These are phyloP conservation scores for Drosophila kuntzei DNA, from an alignment of 2,888 invertebrate genomes.

Conservation along the genomic window DNA sequence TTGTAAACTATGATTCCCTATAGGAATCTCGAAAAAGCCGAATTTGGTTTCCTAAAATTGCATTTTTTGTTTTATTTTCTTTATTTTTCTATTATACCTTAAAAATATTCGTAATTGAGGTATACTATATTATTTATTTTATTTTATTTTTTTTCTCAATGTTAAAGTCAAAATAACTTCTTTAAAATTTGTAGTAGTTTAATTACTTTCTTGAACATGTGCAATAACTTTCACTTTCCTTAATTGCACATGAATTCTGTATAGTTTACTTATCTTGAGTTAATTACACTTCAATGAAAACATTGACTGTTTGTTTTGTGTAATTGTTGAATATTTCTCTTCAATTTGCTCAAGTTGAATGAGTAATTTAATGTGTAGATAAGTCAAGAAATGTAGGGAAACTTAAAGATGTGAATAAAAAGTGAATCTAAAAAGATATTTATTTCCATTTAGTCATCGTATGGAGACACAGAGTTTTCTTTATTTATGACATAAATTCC, in stretches of 20 bases:
- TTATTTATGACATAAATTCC: slow-evolving; percentile 63
- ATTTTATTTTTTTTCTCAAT: too few relatives aligned
- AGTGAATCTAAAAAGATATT: slow-evolving; percentile 2
- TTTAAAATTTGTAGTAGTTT: background rate
- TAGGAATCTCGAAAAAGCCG: too few relatives aligned
- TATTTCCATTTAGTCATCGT: slow-evolving; percentile 6
- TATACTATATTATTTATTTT: background rate
- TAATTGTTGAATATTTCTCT: background rate
- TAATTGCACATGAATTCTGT: slow-evolving; percentile 2
- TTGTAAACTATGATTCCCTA: too few relatives aligned
- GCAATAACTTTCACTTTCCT: background rate
- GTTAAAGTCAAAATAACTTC: background rate
- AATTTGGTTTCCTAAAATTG: too few relatives aligned
- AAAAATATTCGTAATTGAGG: too few relatives aligned
- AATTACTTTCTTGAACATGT: background rate
- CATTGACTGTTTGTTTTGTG: slow-evolving; percentile 1
- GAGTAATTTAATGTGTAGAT: slow-evolving; percentile 6
- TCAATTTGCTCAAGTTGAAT: background rate
- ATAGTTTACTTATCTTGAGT: slow-evolving; percentile 1
- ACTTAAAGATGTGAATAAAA: background rate
- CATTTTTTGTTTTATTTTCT: too few relatives aligned
- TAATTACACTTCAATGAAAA: slow-evolving; percentile 9
- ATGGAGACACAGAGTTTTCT: slow-evolving; percentile 6
- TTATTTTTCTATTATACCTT: too few relatives aligned
- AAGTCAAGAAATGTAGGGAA: background rate